Conservation (phyloP, 2,888 invertebrate species). For the Limnephilus auricula region DNA sequence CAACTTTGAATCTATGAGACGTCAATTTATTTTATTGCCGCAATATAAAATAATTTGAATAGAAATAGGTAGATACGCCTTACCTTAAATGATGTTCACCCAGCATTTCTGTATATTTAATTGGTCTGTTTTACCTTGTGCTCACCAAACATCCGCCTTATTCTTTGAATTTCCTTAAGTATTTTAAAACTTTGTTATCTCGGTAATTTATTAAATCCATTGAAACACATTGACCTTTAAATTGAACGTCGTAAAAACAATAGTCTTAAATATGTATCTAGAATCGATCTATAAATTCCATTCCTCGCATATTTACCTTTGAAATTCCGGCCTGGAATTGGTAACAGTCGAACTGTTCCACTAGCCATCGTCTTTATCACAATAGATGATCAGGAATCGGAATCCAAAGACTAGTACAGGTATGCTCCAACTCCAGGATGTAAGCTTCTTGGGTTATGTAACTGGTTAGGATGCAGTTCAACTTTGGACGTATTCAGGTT, state of each 20-base stretch:
- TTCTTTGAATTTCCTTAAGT: neutral
- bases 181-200: slow-evolving; percentile 4
- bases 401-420: slow-evolving; percentile 27
- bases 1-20: neutral
- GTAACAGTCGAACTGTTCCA: slow-evolving; percentile 39
- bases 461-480: neutral
- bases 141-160: neutral
- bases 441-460: neutral
- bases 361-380: slow-evolving; percentile 30
- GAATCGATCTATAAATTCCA: slow-evolving; percentile 34
- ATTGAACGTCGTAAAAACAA: slow-evolving; percentile 45
- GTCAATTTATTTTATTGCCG: neutral
- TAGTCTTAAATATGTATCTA: slow-evolving; percentile 32
- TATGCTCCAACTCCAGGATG: neutral
- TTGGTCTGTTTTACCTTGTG: neutral
- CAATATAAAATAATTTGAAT: neutral
- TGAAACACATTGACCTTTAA: slow-evolving; percentile 21
- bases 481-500: too few species aligned
- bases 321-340: slow-evolving; percentile 40
- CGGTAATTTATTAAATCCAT: slow-evolving; percentile 41
- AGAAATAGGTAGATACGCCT: neutral
- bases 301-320: slow-evolving; percentile 33
- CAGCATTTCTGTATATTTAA: neutral
- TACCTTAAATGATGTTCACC: neutral
- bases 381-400: slow-evolving; percentile 23